These are phyloP conservation scores for Cercopithecus mona DNA, from an alignment of 2,113 vertebrate genomes.

Conservation along the genomic window DNA sequence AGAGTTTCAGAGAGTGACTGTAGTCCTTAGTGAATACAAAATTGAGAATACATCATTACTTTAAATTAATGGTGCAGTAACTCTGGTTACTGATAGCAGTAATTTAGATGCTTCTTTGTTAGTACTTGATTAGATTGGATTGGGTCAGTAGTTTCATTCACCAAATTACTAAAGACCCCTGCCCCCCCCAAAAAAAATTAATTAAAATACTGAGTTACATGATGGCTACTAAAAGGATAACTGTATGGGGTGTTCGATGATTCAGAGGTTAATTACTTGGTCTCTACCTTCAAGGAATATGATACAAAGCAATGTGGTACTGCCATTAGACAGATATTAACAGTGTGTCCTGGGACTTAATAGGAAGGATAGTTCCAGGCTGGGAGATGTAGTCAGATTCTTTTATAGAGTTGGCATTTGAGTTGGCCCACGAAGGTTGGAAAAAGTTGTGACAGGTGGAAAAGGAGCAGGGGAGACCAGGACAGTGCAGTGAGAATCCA, in stretches of 20 bases:
- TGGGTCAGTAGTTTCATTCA: not conserved
- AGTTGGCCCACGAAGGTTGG: not conserved
- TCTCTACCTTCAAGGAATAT: not conserved
- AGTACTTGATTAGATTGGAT: not conserved
- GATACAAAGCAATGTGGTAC: not conserved
- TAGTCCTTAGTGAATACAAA: not conserved
- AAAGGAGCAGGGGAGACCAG: not conserved
- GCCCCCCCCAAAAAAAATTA: not conserved
- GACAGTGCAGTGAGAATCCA: not conserved
- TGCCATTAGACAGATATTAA: not conserved
- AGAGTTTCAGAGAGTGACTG: not conserved
- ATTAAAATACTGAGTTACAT: not conserved
- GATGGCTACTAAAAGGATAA: not conserved
- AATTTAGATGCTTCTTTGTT: slow-evolving; percentile 4
- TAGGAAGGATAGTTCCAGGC: not conserved
- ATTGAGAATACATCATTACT: not conserved
- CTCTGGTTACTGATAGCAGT: not conserved
- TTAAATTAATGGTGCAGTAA: not conserved
- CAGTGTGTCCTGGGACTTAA: not conserved
- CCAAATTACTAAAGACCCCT: not conserved
- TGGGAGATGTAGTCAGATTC: not conserved
- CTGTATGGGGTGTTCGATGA: not conserved
- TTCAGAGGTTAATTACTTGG: slow-evolving; percentile 18
- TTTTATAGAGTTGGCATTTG: slow-evolving; percentile 44
- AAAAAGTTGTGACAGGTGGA: slow-evolving; percentile 3